Evolutionary conservation across 2,113 vertebrate species (phyloP).

Genomic region (Grammomys dolichurus): DNA sequence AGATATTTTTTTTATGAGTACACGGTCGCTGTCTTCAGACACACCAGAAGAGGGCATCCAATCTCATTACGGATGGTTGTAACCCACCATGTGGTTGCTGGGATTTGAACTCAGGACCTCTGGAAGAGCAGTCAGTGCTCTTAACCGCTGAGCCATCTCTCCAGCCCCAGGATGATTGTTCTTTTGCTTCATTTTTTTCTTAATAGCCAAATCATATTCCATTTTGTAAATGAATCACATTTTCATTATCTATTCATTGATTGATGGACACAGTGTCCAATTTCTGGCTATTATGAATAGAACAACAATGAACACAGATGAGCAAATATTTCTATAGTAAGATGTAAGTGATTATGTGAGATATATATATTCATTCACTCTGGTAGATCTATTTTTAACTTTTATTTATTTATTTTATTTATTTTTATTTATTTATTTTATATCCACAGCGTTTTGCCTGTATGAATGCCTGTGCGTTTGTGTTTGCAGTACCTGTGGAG

Average conservation of each 20-base stretch:
- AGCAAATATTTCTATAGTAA: not conserved
- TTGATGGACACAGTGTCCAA: not conserved
- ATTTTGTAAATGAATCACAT: not conserved
- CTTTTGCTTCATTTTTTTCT: not conserved
- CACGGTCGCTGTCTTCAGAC: no score
- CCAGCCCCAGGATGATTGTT: not conserved
- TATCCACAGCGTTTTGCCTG: not conserved
- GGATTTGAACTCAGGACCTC: no score
- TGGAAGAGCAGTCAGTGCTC: no score
- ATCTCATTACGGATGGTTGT: no score
- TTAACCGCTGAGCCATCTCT: no score
- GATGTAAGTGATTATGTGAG: not conserved
- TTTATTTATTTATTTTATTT: not conserved
- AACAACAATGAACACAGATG: not conserved
- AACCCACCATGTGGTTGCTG: no score
- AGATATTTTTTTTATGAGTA: no score
- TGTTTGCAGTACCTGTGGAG: not conserved
- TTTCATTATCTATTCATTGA: not conserved
- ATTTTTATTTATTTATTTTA: not conserved
- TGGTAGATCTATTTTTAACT: not conserved
- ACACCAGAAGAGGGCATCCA: no score
- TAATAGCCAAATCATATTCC: not conserved
- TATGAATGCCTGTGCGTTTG: not conserved
- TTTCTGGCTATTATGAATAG: not conserved
- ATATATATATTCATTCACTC: not conserved